phyloP scores from a whole-genome alignment of 2,888 invertebrate species.

The Lasioglossum calceatum region DNA sequence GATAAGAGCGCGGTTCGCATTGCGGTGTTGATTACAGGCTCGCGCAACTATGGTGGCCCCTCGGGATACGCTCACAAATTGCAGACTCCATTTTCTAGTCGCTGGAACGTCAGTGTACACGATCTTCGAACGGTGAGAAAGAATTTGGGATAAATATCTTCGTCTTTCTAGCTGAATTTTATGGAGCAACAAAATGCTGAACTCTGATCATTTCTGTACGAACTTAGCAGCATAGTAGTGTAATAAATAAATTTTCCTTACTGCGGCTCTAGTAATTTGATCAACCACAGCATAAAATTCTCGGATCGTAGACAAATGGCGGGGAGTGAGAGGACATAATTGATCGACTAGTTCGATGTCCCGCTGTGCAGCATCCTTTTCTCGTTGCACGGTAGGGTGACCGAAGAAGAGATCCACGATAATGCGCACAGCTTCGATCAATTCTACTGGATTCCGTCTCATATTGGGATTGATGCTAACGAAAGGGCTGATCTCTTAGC shows the following conservation, averaged over 20 bases:
- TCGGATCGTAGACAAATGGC: background rate
- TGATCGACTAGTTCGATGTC: background rate
- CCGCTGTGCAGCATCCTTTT: background rate
- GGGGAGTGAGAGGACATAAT: background rate
- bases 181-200: no score
- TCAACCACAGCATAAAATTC: background rate
- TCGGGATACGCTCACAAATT: constrained; percentile 1
- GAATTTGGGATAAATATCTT: background rate
- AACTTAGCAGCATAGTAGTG: no score
- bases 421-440: no score
- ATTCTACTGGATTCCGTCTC: no score
- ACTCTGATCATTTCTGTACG: no score
- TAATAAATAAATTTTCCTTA: background rate
- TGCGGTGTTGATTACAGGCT: constrained; percentile 29
- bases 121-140: background rate
- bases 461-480: no score
- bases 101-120: background rate
- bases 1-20: constrained; percentile 54
- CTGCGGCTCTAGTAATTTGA: background rate
- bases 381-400: background rate
- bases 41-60: constrained; percentile 45
- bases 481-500: no score
- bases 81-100: background rate
- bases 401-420: background rate
- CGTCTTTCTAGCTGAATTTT: no score